Evolutionary conservation across 2,888 invertebrate genomes (phyloP).

Genomic region (Drosophila planitibia): DNA sequence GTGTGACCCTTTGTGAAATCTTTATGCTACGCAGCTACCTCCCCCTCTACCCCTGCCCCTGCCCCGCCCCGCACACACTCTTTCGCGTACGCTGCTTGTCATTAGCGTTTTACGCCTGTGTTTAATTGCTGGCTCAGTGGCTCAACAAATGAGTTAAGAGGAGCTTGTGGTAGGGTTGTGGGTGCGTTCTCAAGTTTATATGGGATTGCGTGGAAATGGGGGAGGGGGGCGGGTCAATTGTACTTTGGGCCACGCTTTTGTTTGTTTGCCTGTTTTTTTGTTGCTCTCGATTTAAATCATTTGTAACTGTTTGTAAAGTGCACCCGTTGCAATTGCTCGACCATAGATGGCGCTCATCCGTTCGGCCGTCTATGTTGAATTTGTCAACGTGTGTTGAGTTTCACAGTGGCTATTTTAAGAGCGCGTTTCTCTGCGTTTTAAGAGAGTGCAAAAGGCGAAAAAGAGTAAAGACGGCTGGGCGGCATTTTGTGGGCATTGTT

Average conservation of each 20-base stretch:
- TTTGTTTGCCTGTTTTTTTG: background rate
- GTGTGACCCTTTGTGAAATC: conserved; percentile 19
- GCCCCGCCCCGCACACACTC: background rate
- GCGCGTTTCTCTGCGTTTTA: background rate
- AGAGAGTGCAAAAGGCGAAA: background rate
- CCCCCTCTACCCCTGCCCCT: background rate
- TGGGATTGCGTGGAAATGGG: background rate
- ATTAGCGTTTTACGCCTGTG: conserved; percentile 57
- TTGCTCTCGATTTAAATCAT: conserved; percentile 7
- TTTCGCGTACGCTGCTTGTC: conserved; percentile 19
- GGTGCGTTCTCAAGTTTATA: background rate
- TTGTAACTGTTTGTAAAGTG: conserved; percentile 30
- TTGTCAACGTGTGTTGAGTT: conserved; percentile 18
- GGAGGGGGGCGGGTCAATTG: background rate
- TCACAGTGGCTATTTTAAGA: background rate
- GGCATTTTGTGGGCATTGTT: conserved; percentile 29
- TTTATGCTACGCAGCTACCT: background rate
- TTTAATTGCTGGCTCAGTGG: conserved; percentile 55
- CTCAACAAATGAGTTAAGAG: conserved; percentile 41
- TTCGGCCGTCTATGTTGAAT: conserved; percentile 12
- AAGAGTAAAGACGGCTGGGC: conserved; percentile 4
- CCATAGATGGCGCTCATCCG: conserved; percentile 38
- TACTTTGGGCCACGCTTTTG: background rate
- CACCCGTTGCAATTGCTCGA: conserved; percentile 3
- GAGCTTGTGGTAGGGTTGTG: background rate